Evolutionary conservation across 2,113 vertebrate genomes (phyloP), one percentile per base, ranked within the genome.

Genomic region (Columba livia): DNA sequence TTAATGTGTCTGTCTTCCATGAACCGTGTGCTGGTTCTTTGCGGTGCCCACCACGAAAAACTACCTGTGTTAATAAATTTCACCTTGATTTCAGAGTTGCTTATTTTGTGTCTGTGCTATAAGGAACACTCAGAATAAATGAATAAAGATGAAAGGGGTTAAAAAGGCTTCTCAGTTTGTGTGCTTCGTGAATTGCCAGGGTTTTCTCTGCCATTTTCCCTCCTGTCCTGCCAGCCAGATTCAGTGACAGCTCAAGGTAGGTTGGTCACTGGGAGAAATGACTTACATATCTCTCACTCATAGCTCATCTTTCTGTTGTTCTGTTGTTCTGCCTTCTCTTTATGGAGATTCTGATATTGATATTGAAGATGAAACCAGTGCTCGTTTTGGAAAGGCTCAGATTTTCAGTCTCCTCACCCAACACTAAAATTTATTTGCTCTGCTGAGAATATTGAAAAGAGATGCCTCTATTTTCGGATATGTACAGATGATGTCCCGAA

Each of bases 11-110:
- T 75, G 48, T 50, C 34, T 83, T 88, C 74, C 24, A 25, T 15
- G 14, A 91, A 42, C 20, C 3, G 2, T 0, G 0, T 84, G 25
- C 23, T 34, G n/a, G 31, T 7, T 75, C 47, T 70, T 77, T 69
- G 50, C 36, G 26, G 47, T 66, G 57, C 21, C 29, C n/a, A 42
- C 29, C 0, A 0, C 25, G 57, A 53, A 51, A 70, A 84, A 40
- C 11, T 25, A 15, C 18, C 21, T 16, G 3, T 15, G 9, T 73
- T 77, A 57, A 75, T 56, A 74, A 88, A 28, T 10, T 50, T 67
- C 69, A 53, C 24, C 44, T 61, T 65, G 32, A 38, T 75, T 73
- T 79, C 40, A 66, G 51, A 8, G 3, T 2, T 61, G 18, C 50
- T 88, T 57, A 19, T 83, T 85, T 40, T 3, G 2, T 70, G 16